phyloP scores from a whole-genome alignment of 2,797 vertebrate species.

The Paramormyrops hopkinsi region DNA sequence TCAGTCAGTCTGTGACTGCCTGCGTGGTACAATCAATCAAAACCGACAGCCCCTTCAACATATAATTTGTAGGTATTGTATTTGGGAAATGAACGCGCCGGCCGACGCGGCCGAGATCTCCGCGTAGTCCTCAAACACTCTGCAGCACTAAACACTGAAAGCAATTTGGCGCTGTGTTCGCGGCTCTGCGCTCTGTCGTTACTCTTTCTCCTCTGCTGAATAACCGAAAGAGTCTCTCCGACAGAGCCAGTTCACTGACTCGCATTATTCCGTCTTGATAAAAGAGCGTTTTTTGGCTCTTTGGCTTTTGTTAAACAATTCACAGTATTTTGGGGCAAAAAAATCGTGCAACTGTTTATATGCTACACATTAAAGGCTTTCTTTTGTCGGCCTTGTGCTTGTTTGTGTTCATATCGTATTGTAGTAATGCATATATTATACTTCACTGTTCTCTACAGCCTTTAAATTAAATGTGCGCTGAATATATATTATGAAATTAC shows the following conservation, averaged over 20 bases:
- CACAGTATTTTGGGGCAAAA: not conserved
- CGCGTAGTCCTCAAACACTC: conserved; percentile 57
- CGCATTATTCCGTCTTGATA: not conserved
- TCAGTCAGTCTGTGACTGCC: conserved; percentile 60
- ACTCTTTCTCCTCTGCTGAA: conserved; percentile 11
- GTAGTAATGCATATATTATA: not conserved
- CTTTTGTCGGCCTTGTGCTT: not conserved
- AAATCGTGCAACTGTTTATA: not conserved
- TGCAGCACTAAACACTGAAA: conserved; percentile 59
- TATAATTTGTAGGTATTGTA: conserved; percentile 68
- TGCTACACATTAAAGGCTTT: not conserved
- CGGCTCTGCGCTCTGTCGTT: conserved; percentile 54
- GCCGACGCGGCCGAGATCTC: conserved; percentile 67
- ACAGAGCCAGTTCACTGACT: not conserved
- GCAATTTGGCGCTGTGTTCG: conserved; percentile 49
- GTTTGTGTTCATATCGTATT: not conserved
- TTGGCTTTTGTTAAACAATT: conserved; percentile 25
- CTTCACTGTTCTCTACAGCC: not conserved
- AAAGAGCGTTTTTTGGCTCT: conserved; percentile 11
- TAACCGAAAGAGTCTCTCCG: not conserved
- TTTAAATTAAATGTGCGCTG: not conserved
- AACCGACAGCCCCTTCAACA: conserved; percentile 74
- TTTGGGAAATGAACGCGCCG: conserved; percentile 72
- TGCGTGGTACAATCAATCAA: conserved; percentile 85
- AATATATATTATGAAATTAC: not conserved